Percentiles rank a stretch among this genome's conserved stretches.
Conservation (phyloP, 2,113 vertebrate genomes). For the Zosterops hypoxanthus region DNA sequence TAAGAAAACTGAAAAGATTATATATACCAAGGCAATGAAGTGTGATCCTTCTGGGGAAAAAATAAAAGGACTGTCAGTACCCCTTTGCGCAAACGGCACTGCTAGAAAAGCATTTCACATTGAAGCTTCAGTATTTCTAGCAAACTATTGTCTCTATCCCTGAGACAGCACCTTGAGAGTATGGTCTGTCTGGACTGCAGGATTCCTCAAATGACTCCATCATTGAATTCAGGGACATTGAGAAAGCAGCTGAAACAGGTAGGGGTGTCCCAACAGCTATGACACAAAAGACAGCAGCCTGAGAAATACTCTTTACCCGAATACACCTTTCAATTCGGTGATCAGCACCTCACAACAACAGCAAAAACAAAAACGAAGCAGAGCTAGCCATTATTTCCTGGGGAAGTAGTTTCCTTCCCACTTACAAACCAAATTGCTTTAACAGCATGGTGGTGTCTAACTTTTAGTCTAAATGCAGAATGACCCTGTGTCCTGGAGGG, state of each 20-base stretch:
- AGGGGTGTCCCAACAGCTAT: slow-evolving; percentile 54
- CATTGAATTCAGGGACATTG: slow-evolving; percentile 66
- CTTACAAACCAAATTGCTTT: slow-evolving; percentile 48
- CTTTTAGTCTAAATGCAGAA: slow-evolving; percentile 55
- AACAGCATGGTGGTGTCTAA: slow-evolving; percentile 43
- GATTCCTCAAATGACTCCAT: slow-evolving; percentile 63
- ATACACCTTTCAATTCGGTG: slow-evolving; percentile 66
- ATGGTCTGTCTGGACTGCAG: slow-evolving; percentile 62
- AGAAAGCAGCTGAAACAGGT: slow-evolving; percentile 73
- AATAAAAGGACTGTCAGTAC: slow-evolving; percentile 49
- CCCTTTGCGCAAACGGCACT: slow-evolving; percentile 18
- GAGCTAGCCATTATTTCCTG: slow-evolving; percentile 57
- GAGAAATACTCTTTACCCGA: slow-evolving; percentile 76
- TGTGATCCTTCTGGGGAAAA: slow-evolving; percentile 52
- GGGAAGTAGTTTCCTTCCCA: slow-evolving; percentile 56
- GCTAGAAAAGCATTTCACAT: slow-evolving; percentile 69
- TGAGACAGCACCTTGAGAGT: slow-evolving; percentile 64
- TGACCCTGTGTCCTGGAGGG: slow-evolving; percentile 71
- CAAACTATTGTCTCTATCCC: slow-evolving; percentile 65
- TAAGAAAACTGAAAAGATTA: slow-evolving; percentile 44
- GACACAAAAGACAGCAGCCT: slow-evolving; percentile 62
- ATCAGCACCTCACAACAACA: slow-evolving; percentile 69
- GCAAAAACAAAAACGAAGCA: slow-evolving; percentile 18
- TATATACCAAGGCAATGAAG: slow-evolving; percentile 70
- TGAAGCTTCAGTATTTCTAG: slow-evolving; percentile 62